Base-by-base conservation (phyloP, 2,888 invertebrate species). In the Chymomyza amoena region DNA sequence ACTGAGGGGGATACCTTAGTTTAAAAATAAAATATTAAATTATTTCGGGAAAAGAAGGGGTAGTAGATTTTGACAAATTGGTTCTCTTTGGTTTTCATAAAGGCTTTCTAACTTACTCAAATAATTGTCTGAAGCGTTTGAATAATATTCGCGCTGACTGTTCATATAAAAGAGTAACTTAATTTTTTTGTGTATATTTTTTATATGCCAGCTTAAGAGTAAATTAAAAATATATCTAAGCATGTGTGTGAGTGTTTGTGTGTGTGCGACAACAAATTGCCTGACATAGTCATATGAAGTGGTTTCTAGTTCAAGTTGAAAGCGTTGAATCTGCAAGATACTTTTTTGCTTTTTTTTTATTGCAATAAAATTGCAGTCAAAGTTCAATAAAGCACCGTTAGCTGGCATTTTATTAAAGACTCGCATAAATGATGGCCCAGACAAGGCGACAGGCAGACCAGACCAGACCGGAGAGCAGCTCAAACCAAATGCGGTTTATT, bases 261-360 rank as follows among this genome's bases (percentile, higher is more conserved):
- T n/a, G 20, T 15, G 54, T 52, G 18, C 2, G 18, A 18, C 66
- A 54, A 63, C 61, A 67, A 76, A 76, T 65, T 68, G 71, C 72
- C 64, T 54, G 39, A 45, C 13, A 45, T 45, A 45, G 39, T 45
- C 39, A 45, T 45, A 45, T 45, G 39, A 45, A 45, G 39, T 81
- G 86, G 84, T 80, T 79, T 83, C 81, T 83, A 80, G 84, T 84
- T 81, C 81, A 75, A 57, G 9, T 20, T 57, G 57, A 57, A 32
- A 32, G 9, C 32, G 32, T 32, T 32, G 32, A 32, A 32, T 32
- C 32, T 32, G 28, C 15, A 45, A 45, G 39, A 45, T 45, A 45
- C 3, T 13, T 45, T 45, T 13, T 39, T 13, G 2, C 1, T 39
- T 39, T 45, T 13, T 45, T 79, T 79, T 79, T n/a, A n/a, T n/a